Evolutionary conservation across 1,140 invertebrate species (phyloP), one percentile per base, ranked within the genome.

Genomic region (Cataglyphis hispanica): DNA sequence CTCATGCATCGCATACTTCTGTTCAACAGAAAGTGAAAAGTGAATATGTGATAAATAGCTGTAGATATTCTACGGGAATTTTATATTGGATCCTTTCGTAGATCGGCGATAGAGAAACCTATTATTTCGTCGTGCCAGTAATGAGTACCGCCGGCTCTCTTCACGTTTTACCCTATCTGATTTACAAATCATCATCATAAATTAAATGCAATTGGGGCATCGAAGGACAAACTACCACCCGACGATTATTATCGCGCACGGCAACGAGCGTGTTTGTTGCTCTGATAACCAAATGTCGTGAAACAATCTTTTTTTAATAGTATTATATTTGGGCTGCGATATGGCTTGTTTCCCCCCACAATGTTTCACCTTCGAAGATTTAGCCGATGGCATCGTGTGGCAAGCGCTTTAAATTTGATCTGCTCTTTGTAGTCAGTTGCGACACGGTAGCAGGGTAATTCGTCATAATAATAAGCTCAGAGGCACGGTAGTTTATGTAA

Each of bases 381-480:
- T 80, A 27, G 34, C 34, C 22, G 31, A 69, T 56, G 43, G 16
- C 22, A 37, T 27, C 46, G 50, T n/a, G 37, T 27, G 37, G 37
- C 56, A 25, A 80, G 60, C 43, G 53, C 19, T 83, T 31, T 60
- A 83, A 27, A 74, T 74, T 22, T 5, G n/a, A 83, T 83, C 53
- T 60, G 53, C 25, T 34, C 53, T 74, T 83, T 34, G 11, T 83
- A 74, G 43, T 83, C 34, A 4, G 4, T 83, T 74, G 53, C 37
- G 53, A 83, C 78, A 66, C 78, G 8, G 67, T 83, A 56, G 53
- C 78, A 19, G 2, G 19, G 46, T 37, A 37, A 43, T 43, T 83
- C 10, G 40, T 43, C 37, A 74, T 27, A 83, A 74, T 40, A 81
- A 72, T 46, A 74, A 37, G 46, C 3, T 69, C 31, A 34, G 37